Conservation (phyloP, 2,113 vertebrate genomes). For the Garra rufa region DNA sequence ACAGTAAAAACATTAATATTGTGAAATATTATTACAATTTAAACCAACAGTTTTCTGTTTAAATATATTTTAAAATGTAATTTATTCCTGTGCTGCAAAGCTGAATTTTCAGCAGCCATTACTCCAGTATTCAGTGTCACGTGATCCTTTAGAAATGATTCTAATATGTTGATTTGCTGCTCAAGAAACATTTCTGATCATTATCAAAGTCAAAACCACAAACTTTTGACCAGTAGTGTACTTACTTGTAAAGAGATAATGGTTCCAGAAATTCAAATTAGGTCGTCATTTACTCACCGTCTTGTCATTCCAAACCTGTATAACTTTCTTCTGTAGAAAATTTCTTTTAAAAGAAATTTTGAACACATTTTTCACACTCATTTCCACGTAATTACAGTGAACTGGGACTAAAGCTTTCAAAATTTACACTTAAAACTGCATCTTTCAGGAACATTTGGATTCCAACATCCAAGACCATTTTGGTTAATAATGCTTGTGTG, state of each 20-base stretch:
- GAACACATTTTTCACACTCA: not conserved
- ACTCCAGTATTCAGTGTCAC: not conserved
- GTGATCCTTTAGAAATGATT: not conserved
- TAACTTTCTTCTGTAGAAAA: not conserved
- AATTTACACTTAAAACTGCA: not conserved
- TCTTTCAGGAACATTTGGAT: not conserved
- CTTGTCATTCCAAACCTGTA: not conserved
- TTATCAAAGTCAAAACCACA: not conserved
- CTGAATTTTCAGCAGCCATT: not conserved
- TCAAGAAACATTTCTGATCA: not conserved
- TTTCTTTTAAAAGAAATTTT: not conserved
- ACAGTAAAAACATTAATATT: not conserved
- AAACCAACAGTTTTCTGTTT: not conserved
- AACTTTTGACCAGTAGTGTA: not conserved
- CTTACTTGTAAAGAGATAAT: not conserved
- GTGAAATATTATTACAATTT: not conserved
- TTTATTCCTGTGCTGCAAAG: not conserved
- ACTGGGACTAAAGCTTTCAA: not conserved
- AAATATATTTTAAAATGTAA: not conserved
- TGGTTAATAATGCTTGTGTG: not conserved
- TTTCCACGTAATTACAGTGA: not conserved
- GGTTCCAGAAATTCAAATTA: not conserved
- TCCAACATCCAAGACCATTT: not conserved
- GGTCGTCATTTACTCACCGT: not conserved
- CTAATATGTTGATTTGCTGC: not conserved